A percentile compares a stretch with the other conserved stretches of the same genome.
Evolutionary conservation across 2,888 invertebrate genomes (phyloP).

Genomic region (Itoplectis maculator): DNA sequence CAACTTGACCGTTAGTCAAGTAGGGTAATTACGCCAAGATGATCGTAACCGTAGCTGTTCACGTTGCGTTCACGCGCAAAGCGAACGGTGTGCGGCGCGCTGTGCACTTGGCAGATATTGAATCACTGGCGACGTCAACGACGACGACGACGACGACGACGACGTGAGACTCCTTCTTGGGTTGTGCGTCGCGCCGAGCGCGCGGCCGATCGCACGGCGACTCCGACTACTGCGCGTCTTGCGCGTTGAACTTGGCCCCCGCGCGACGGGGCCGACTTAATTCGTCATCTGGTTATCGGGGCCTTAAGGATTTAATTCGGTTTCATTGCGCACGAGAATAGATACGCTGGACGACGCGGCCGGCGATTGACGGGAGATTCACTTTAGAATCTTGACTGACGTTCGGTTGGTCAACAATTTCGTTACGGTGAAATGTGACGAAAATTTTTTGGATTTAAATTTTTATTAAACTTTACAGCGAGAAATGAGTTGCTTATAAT

Average conservation of each 20-base stretch:
- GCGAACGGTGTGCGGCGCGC: conserved; percentile 54
- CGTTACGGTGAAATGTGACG: no score
- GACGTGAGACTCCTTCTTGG: not conserved
- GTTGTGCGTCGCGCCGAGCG: not conserved
- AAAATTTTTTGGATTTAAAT: no score
- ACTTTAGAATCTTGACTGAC: no score
- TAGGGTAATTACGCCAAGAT: conserved; percentile 72
- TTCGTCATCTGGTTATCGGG: conserved; percentile 1
- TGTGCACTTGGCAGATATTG: conserved; percentile 49
- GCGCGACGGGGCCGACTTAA: conserved; percentile 8
- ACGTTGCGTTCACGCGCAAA: conserved; percentile 7
- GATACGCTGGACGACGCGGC: no score
- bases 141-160: no score
- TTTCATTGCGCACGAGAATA: not conserved
- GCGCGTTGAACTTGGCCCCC: conserved; percentile 18
- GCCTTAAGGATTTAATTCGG: conserved; percentile 2
- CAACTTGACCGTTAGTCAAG: conserved; percentile 64
- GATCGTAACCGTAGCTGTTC: no score
- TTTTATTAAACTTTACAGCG: no score
- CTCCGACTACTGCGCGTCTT: not conserved
- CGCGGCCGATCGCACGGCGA: no score
- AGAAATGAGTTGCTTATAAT: no score
- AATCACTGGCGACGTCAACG: no score
- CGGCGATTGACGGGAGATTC: no score
- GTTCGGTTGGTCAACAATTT: no score